Conservation (phyloP, 2,113 vertebrate species). For the Hippocampus guttulatus region DNA sequence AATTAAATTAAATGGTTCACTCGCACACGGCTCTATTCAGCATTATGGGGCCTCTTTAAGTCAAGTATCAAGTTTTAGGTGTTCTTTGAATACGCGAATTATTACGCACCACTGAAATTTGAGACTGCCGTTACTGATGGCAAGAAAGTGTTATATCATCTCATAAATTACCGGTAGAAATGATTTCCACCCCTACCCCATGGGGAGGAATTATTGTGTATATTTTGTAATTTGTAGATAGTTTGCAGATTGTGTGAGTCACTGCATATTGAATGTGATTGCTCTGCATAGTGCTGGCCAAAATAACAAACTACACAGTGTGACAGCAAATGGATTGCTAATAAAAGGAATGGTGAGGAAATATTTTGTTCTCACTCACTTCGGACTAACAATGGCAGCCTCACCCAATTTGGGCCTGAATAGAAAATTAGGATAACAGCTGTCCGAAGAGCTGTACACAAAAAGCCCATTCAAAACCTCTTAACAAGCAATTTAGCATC, state of each 20-base stretch:
- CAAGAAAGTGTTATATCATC: too few species aligned
- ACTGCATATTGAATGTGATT: neutral
- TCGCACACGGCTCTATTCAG: too few species aligned
- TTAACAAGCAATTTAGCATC: conserved; percentile 42
- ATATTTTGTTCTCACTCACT: conserved; percentile 6
- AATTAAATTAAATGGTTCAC: neutral
- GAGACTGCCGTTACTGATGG: too few species aligned
- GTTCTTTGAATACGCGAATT: too few species aligned
- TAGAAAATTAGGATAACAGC: conserved; percentile 48
- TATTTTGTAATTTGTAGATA: neutral
- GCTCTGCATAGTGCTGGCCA: neutral
- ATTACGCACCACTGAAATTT: too few species aligned
- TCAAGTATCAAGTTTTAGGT: too few species aligned
- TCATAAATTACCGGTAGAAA: too few species aligned
- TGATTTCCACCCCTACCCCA: too few species aligned
- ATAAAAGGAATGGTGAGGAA: neutral
- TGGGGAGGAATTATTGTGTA: neutral
- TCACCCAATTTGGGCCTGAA: conserved; percentile 33
- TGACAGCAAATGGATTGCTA: neutral
- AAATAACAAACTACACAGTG: neutral
- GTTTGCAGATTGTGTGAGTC: neutral
- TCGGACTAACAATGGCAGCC: conserved; percentile 34
- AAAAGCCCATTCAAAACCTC: conserved; percentile 17
- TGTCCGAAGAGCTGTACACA: conserved; percentile 30
- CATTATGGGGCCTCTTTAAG: too few species aligned